These are phyloP conservation scores for Chloroceryle amazona DNA, from an alignment of 2,797 vertebrate species.

Conservation along the genomic window DNA sequence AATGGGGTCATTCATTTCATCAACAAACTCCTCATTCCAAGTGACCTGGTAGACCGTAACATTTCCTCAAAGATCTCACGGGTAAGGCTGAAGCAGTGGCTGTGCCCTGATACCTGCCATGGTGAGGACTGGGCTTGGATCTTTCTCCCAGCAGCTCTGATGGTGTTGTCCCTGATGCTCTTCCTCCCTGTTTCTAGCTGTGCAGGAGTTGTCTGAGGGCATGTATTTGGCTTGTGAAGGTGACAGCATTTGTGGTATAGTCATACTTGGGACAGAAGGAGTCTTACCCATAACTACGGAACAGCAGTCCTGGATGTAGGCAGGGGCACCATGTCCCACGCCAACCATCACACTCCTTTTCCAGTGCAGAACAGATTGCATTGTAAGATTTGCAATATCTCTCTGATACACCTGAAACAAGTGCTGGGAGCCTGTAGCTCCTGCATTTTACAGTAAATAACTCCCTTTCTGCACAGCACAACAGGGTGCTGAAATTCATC, in stretches of 20 bases:
- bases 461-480: background rate
- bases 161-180: background rate
- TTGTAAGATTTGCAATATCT: background rate
- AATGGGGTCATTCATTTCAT: constrained; percentile 93
- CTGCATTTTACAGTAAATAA: background rate
- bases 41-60: background rate
- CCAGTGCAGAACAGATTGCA: background rate
- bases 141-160: background rate
- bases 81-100: constrained; percentile 10
- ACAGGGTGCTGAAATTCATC: background rate
- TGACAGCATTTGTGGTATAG: background rate
- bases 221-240: background rate
- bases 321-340: background rate
- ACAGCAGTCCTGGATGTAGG: background rate
- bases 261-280: background rate
- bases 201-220: background rate
- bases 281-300: background rate
- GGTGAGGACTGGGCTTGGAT: background rate
- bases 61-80: constrained; percentile 12
- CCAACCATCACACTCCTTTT: background rate
- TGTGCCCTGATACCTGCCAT: background rate
- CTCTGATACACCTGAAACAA: background rate
- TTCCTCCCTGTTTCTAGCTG: background rate
- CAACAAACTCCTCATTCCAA: constrained; percentile 82
- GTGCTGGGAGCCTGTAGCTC: background rate